Evolutionary conservation across 2,113 vertebrate species (phyloP).

Genomic region (Sigmodon hispidus): DNA sequence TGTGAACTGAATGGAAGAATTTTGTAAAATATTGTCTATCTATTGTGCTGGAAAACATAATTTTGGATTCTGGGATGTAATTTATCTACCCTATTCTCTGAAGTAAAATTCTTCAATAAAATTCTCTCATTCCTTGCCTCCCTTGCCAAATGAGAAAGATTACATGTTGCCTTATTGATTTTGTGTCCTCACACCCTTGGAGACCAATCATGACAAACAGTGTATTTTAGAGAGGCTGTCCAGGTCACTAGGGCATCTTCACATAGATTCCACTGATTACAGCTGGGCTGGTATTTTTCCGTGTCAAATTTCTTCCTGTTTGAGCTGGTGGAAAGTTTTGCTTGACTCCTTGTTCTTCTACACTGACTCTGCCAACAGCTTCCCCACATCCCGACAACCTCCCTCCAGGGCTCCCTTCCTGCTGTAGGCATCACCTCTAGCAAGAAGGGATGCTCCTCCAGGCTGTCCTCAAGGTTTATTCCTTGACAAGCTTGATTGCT

Average conservation of each 20-base stretch:
- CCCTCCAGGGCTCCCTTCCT: not conserved
- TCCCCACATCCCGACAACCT: rapidly evolving
- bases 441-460: not conserved
- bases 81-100: not conserved
- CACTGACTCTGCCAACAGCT: not conserved
- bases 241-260: not conserved
- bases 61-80: not conserved
- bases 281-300: conserved; percentile 4
- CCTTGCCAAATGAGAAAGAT: not conserved
- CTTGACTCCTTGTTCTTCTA: conserved; percentile 16
- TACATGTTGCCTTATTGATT: not conserved
- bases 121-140: not conserved
- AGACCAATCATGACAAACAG: not conserved
- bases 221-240: not conserved
- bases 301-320: not conserved
- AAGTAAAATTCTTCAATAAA: not conserved
- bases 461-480: not conserved
- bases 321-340: conserved; percentile 17
- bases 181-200: not conserved
- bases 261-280: not conserved
- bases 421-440: not conserved
- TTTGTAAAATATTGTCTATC: not conserved
- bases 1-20: not conserved
- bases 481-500: not conserved
- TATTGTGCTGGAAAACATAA: not conserved